Evolutionary conservation across 2,113 vertebrate species (phyloP), one percentile per base, ranked within the genome.

Genomic region (Protobothrops mucrosquamatus): DNA sequence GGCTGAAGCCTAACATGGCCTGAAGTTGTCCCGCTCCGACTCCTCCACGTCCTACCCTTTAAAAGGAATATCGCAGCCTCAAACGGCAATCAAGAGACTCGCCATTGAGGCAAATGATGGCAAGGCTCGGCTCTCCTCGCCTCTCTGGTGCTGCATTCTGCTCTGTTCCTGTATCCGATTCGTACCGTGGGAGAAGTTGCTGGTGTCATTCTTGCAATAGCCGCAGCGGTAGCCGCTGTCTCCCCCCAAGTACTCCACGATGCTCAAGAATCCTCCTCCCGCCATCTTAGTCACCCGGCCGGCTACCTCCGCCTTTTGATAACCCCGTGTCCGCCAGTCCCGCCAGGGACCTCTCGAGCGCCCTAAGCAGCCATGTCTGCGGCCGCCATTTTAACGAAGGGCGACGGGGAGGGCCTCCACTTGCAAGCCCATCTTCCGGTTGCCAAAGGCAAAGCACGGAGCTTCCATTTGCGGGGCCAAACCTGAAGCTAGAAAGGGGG

Each of bases 241-340:
- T 29, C 98, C 98, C 0, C 98, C 98, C 57, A 98, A 99, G 95
- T 99, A 99, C 92, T 99, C 99, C 24, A 99, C 98, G 93, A 99
- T 98, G 52, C 97, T 98, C 1, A 97, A 97, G 1, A 98, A 98
- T 9, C 93, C 90, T 2, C 96, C 96, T 11, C 89, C 92, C 94
- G 98, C 98, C 97, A 98, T 98, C 52, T 94, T 96, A 46, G 0
- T n/a, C 0, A 9, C 10, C n/a, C 96, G 54, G 0, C 46, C 0
- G 7, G 11, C 52, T 39, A 7, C 34, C 34, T 81, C 34, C 74
- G 7, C 74, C 34, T 81, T 81, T 12, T 39, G 0, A 20, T 6
- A n/a, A 34, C 29, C 15, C 43, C 39, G 24, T 22, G 64, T 69
- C 51, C 22, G 6, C 0, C 0, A 9, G 64, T 74, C 61, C 46